Base-by-base conservation (phyloP, 2,113 vertebrate species). In the Calidris pugnax region DNA sequence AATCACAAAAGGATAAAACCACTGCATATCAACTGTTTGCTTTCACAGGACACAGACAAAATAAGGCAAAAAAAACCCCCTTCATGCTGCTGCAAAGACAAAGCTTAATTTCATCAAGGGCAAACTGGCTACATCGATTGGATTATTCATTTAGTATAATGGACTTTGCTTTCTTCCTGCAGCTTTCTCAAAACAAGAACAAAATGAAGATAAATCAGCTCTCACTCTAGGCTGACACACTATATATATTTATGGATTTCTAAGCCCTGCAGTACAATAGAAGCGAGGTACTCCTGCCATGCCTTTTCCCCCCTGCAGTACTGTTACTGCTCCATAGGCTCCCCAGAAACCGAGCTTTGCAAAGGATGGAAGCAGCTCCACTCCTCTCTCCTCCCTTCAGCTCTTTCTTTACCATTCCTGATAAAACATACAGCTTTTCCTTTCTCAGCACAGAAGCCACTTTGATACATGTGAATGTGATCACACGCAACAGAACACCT, bases 61-160 rank as follows among this genome's bases (percentile, higher is more conserved):
- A 26, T 7, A 26, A 48, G 59, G 74, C n/a, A n/a, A 35, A 64
- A 68, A 80, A 64, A 80, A 35, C 9, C 1, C 28, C 59, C 35
- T 91, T 39, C 24, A 18, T n/a, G 8, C 39, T 39, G 53, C 57
- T 91, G 87, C 91, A 89, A 96, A 94, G 91, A 74, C 89, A 94
- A 95, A 96, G 81, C 87, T 47, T 94, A 56, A 93, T 96, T 96
- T 94, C 94, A 97, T 93, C 96, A 97, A 97, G 94, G 93, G 74
- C 95, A 96, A 90, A 57, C 94, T 17, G 77, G 91, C 89, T 96
- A 73, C 77, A 96, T 97, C 81, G 87, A 96, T 95, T 94, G 91
- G 93, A 96, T 97, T 96, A 93, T 97, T 96, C 93, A 96, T 94
- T 96, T 82, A 84, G 62, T 81, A 62, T 97, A 96, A 97, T 94